These are phyloP conservation scores for Crossaster papposus DNA, from an alignment of 53 echinoderm and acorn worm genomes.

Conservation along the genomic window DNA sequence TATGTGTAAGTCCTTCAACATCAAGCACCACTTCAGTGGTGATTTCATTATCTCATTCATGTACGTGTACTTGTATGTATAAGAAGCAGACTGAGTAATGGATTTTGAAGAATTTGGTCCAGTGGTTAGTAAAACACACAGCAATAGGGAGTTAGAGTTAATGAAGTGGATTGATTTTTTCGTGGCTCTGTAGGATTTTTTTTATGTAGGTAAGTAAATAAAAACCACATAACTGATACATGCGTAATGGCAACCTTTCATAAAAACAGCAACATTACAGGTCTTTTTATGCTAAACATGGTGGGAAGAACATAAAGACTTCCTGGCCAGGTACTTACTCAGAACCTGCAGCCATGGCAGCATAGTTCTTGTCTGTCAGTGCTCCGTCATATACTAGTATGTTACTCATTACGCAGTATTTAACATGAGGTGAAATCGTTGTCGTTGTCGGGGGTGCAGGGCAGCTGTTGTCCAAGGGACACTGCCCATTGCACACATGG, in stretches of 20 bases:
- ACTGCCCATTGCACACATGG: slow-evolving; percentile 64
- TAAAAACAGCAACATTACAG: too few relatives aligned
- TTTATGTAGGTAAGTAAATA: not conserved
- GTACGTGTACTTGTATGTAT: too few relatives aligned
- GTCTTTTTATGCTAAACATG: not conserved
- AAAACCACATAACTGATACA: not conserved
- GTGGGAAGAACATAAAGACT: slow-evolving; percentile 32
- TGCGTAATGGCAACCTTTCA: not conserved
- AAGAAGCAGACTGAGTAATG: too few relatives aligned
- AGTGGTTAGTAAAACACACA: too few relatives aligned
- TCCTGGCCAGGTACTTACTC: slow-evolving; percentile 75
- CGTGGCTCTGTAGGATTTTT: not conserved
- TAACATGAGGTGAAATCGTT: slow-evolving; percentile 37
- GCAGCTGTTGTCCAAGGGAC: slow-evolving; percentile 65
- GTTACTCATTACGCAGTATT: slow-evolving; percentile 62
- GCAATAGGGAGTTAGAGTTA: too few relatives aligned
- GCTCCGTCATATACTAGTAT: slow-evolving; percentile 55
- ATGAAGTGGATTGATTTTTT: not conserved
- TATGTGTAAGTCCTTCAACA: too few relatives aligned
- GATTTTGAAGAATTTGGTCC: too few relatives aligned
- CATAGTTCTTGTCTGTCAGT: slow-evolving; percentile 62
- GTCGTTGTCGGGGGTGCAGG: slow-evolving; percentile 20
- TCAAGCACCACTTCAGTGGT: too few relatives aligned
- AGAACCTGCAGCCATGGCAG: slow-evolving; percentile 93
- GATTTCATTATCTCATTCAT: too few relatives aligned